Evolutionary conservation across 2,113 vertebrate genomes (phyloP).

Genomic region (Poicephalus gulielmi): DNA sequence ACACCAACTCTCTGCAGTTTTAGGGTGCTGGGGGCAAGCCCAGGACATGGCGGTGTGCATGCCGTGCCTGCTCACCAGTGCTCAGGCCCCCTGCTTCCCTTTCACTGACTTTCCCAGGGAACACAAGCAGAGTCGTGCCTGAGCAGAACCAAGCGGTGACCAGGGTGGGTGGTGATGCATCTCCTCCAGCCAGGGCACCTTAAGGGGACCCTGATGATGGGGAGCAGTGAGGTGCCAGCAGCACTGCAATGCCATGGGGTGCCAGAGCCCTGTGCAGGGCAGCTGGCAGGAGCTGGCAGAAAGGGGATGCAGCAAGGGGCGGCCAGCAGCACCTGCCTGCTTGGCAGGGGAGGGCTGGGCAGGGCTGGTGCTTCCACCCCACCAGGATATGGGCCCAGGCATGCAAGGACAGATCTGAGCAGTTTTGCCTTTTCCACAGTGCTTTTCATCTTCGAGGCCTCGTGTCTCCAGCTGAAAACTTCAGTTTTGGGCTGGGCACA

Average conservation of each 20-base stretch:
- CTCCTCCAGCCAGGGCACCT: not conserved
- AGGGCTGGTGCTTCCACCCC: not conserved
- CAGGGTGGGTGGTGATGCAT: accelerated
- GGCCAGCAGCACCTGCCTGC: accelerated
- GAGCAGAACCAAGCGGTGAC: not conserved
- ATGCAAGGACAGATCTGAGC: not conserved
- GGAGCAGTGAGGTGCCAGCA: not conserved
- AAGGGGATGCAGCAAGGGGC: not conserved
- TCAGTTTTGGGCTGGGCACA: not conserved
- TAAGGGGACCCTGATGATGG: not conserved
- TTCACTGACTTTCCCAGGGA: not conserved
- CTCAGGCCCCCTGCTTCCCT: not conserved
- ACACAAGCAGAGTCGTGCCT: accelerated
- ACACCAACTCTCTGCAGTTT: not conserved
- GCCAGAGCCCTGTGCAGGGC: not conserved
- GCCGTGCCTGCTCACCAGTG: accelerated
- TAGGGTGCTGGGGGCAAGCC: not conserved
- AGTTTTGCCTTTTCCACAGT: not conserved
- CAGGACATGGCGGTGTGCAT: accelerated
- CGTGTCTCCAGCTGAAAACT: accelerated
- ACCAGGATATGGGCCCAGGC: not conserved
- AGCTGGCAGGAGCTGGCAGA: not conserved
- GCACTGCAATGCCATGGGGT: not conserved
- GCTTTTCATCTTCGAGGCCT: not conserved
- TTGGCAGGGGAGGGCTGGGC: not conserved